Evolutionary conservation across 2,888 invertebrate species (phyloP).

Genomic region (Andrena praecox): DNA sequence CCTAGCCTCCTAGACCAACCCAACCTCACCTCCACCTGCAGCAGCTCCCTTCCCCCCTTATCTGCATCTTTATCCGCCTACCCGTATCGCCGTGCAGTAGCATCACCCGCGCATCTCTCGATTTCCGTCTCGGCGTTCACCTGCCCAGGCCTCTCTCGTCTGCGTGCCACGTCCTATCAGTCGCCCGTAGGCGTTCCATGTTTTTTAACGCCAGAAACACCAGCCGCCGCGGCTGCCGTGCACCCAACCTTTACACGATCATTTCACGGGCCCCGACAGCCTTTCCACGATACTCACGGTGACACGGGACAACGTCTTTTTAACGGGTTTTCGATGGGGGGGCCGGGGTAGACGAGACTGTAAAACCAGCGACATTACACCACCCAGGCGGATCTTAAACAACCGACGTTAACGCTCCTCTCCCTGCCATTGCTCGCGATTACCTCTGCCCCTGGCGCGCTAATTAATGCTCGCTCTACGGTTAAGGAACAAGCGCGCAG

Average conservation of each 20-base stretch:
- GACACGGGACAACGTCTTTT: slow-evolving; percentile 5
- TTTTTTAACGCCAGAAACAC: slow-evolving; percentile 54
- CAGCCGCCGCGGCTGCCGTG: slow-evolving; percentile 5
- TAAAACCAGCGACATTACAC: slow-evolving; percentile 15
- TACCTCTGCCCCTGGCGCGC: slow-evolving; percentile 30
- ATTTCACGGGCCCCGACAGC: slow-evolving; percentile 36
- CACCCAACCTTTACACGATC: slow-evolving; percentile 22
- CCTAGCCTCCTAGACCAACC: not conserved
- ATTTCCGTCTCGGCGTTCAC: slow-evolving; percentile 64
- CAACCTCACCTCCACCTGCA: not conserved
- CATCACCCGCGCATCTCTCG: slow-evolving; percentile 19
- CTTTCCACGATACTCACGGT: slow-evolving; percentile 23
- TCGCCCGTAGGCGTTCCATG: slow-evolving; percentile 39
- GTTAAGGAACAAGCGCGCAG: no score
- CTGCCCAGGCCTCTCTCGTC: slow-evolving; percentile 47
- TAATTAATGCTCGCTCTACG: not conserved
- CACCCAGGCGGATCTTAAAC: slow-evolving; percentile 17
- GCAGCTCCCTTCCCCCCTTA: not conserved
- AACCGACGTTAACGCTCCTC: not conserved
- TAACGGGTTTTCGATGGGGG: not conserved
- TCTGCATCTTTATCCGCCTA: slow-evolving; percentile 1
- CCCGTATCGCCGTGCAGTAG: slow-evolving; percentile 9
- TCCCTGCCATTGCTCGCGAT: slow-evolving; percentile 26
- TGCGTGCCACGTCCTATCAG: slow-evolving; percentile 65
- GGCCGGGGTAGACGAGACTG: not conserved